Evolutionary conservation across 2,797 vertebrate species (phyloP), one percentile per base, ranked within the genome.

Genomic region (Lates japonicus): DNA sequence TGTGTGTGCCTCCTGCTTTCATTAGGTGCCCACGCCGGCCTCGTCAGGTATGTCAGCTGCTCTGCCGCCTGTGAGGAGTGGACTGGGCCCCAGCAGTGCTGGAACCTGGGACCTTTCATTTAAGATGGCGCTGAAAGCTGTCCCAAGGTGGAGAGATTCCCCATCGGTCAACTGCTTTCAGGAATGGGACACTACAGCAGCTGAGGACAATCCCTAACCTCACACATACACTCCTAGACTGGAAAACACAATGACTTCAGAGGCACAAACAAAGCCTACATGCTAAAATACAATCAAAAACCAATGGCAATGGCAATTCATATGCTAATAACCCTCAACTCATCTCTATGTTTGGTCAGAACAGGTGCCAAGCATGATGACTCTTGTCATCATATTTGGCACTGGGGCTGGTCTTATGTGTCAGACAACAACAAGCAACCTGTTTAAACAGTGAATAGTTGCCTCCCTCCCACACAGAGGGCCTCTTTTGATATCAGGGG

Each of bases 41-140:
- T 81, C 25, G 54, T 88, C 90, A 91, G 88, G 90, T 91, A 93
- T 94, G 92, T 89, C 94, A 94, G 93, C 94, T 95, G 94, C 88
- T 90, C 74, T 69, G 78, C 54, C 17, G 80, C 77, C 88, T 88
- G 74, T 39, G 89, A 88, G 78, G 46, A 78, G 82, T 33, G 86
- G 73, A 87, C 35, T 25, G 69, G 70, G 67, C 44, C 58, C 69
- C 76, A 44, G 78, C 81, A 76, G 70, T 5, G 54, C 69, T 79
- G 81, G 84, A 86, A 87, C 81, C 72, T 70, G 48, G 92, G 87
- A 90, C 84, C 86, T 92, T 92, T 93, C 86, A 93, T 92, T 91
- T 90, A 86, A 92, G 92, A 88, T 88, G 90, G 90, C 61, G 92
- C 89, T 92, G 92, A 93, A 93, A 94, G 92, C 89, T 89, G 51